phyloP scores from a whole-genome alignment of 2,797 vertebrate species.

The Acipenser oxyrinchus region DNA sequence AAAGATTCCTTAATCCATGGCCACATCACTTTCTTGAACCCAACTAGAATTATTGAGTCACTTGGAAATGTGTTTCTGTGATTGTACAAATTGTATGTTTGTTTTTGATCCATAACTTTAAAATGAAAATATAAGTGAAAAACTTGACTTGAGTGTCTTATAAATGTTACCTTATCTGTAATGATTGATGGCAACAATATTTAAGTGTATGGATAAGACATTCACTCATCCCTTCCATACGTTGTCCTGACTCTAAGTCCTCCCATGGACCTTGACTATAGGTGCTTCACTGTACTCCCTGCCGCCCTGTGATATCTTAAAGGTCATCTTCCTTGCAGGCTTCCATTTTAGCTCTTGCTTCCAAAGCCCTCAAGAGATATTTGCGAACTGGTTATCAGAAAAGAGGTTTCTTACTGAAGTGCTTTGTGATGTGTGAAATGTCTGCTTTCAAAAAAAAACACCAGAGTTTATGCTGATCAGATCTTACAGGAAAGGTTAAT shows the following conservation, averaged over 20 bases:
- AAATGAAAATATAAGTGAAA: too few relatives aligned
- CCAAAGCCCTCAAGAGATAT: slow-evolving; percentile 19
- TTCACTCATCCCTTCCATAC: neutral
- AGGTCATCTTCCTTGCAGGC: slow-evolving; percentile 31
- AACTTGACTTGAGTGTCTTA: too few relatives aligned
- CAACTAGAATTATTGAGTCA: too few relatives aligned
- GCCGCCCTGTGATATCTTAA: slow-evolving; percentile 14
- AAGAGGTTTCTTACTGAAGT: slow-evolving; percentile 7
- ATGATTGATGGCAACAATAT: too few relatives aligned
- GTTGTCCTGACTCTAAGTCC: neutral
- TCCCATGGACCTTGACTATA: neutral
- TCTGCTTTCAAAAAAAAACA: slow-evolving; percentile 24
- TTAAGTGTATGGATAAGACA: slow-evolving; percentile 16
- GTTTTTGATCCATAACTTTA: too few relatives aligned
- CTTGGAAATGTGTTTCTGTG: too few relatives aligned
- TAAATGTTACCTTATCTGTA: too few relatives aligned
- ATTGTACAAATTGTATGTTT: too few relatives aligned
- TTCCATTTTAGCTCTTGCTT: slow-evolving; percentile 26
- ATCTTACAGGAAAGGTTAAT: slow-evolving; percentile 27
- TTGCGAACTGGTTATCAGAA: slow-evolving; percentile 25
- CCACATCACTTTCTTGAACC: too few relatives aligned
- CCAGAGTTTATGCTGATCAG: slow-evolving; percentile 16
- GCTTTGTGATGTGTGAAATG: neutral
- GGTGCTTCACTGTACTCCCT: too few relatives aligned
- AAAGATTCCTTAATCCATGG: too few relatives aligned